Evolutionary conservation across 35 echinoderm and acorn worm species (phyloP).

Genomic region (Lytechinus variegatus): DNA sequence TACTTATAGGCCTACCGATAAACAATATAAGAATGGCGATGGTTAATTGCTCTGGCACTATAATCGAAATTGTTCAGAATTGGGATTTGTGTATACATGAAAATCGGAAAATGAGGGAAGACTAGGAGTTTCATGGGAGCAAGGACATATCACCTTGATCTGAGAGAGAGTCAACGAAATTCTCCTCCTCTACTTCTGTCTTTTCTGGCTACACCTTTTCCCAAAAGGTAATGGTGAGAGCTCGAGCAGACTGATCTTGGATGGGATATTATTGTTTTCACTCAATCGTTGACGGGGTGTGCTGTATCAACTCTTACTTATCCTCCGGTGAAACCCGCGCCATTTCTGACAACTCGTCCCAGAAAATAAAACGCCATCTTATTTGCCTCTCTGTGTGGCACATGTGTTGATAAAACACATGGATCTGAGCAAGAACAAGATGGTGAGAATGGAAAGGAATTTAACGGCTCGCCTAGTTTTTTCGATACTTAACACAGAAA

Average conservation of each 20-base stretch:
- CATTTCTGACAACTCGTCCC: conserved; percentile 29
- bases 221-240: neutral
- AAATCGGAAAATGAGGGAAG: too few species aligned
- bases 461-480: neutral
- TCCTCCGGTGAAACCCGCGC: neutral
- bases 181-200: too few species aligned
- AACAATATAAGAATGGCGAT: too few species aligned
- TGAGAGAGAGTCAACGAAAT: too few species aligned
- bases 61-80: too few species aligned
- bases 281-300: neutral
- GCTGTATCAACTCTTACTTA: conserved; percentile 24
- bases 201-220: neutral
- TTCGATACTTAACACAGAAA: neutral
- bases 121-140: too few species aligned
- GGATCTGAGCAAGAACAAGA: neutral
- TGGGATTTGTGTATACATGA: too few species aligned
- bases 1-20: too few species aligned
- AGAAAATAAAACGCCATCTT: neutral
- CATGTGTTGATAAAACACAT: neutral
- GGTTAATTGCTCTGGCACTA: too few species aligned
- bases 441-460: neutral
- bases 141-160: too few species aligned
- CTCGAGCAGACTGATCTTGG: neutral
- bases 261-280: conserved; percentile 29
- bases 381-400: neutral